Conservation (phyloP, 2,888 invertebrate genomes). For the Branchipolynoe longqiensis region DNA sequence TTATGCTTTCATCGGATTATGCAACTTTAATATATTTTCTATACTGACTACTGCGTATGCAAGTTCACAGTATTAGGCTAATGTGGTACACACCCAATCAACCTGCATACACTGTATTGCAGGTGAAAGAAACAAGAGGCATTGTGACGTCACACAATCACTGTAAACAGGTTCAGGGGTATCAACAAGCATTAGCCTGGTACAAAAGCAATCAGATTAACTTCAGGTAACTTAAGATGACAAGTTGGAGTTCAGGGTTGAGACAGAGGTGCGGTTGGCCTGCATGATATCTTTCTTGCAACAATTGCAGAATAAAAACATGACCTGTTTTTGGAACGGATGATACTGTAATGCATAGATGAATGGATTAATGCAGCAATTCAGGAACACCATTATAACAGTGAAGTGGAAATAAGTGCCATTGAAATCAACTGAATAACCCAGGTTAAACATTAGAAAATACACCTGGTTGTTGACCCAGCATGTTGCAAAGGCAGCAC, state of each 20-base stretch:
- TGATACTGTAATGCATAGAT: constrained; percentile 49
- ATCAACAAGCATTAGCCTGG: no score
- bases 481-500: constrained; percentile 31
- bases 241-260: constrained; percentile 20
- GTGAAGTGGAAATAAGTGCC: constrained; percentile 47
- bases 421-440: constrained; percentile 7
- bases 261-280: not conserved
- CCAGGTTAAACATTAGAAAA: constrained; percentile 29
- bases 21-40: no score
- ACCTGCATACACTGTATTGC: no score
- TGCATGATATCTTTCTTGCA: constrained; percentile 19
- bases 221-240: no score
- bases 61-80: no score
- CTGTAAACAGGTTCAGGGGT: no score
- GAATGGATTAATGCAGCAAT: constrained; percentile 44
- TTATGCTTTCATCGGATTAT: no score
- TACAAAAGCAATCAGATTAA: no score
- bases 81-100: no score
- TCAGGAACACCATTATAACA: constrained; percentile 28
- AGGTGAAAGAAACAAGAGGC: no score
- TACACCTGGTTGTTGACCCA: constrained; percentile 43
- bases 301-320: not conserved
- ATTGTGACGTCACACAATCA: no score
- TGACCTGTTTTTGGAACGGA: not conserved
- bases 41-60: no score